phyloP scores from a whole-genome alignment of 2,113 vertebrate genomes.

The Heterocephalus glaber region DNA sequence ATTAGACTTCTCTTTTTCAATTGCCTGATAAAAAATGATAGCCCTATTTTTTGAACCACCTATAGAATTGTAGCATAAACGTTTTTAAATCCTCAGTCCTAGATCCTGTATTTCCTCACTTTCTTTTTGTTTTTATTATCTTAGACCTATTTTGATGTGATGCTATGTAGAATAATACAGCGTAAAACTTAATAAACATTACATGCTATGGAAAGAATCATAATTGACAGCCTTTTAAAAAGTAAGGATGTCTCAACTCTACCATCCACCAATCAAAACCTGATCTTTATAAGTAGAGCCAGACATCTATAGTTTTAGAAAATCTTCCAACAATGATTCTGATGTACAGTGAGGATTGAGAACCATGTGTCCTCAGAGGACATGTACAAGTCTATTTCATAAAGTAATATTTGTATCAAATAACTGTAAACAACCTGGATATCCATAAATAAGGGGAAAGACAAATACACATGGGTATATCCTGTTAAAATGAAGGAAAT shows the following conservation, averaged over 20 bases:
- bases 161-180: not conserved
- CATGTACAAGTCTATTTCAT: not conserved
- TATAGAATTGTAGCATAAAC: not conserved
- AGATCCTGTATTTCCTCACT: not conserved
- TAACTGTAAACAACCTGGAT: not conserved
- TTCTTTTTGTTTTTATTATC: slow-evolving; percentile 13
- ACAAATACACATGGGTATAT: not conserved
- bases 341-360: not conserved
- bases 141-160: not conserved
- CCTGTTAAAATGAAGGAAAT: not conserved
- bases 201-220: slow-evolving; percentile 23
- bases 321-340: not conserved
- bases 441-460: not conserved
- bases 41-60: not conserved
- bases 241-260: not conserved
- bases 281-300: not conserved
- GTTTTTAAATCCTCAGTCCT: not conserved
- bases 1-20: not conserved
- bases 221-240: not conserved
- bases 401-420: not conserved
- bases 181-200: not conserved
- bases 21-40: not conserved
- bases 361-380: not conserved
- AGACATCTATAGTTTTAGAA: not conserved
- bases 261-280: not conserved